Base-by-base conservation (phyloP, 2,888 invertebrate species). In the Lucinisca nassula region DNA sequence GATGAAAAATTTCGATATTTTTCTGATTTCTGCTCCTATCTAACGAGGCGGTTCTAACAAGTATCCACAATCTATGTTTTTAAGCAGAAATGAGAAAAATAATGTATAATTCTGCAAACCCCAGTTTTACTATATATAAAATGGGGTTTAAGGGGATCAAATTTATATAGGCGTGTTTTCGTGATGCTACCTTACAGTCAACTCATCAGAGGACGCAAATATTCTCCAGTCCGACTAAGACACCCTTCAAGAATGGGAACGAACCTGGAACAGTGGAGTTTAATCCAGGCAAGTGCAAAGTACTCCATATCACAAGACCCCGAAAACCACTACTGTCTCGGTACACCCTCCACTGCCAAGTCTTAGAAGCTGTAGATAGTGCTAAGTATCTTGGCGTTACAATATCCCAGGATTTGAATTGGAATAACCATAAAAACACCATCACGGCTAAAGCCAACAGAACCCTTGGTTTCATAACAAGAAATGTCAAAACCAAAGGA, bases 401-500 rank as follows among this genome's bases (percentile, higher is more conserved):
- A n/a, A 72, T 72, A 6, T 3, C 27, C 37, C 2, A 21, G 2
- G 37, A 72, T 24, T 24, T 72, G 4, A 37, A n/a, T 24, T 72
- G n/a, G 35, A 35, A 72, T 27, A 21, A 72, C 35, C 72, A 72
- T 24, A 72, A 35, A 3, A n/a, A 37, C 35, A 30, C 2, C 3
- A 72, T 72, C 14, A 24, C 24, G 12, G 30, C 72, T 40, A 70
- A 17, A 77, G 79, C 67, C 35, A 70, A 38, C 58, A 32, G 51
- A 30, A 45, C 75, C 35, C 75, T 75, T 3, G 49, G 49, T n/a
- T 75, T 75, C 30, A 17, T 75, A 1, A 40, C n/a, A 45, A 2
- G 75, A 17, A 75, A 45, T 24, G 35, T 75, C 17, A 75, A 24
- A 21, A 75, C 49, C 21, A 75, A 75, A 30, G 8, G 75, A 75